Base-by-base conservation (phyloP, 1,140 invertebrate species). In the Mycetomoellerius zeteki region DNA sequence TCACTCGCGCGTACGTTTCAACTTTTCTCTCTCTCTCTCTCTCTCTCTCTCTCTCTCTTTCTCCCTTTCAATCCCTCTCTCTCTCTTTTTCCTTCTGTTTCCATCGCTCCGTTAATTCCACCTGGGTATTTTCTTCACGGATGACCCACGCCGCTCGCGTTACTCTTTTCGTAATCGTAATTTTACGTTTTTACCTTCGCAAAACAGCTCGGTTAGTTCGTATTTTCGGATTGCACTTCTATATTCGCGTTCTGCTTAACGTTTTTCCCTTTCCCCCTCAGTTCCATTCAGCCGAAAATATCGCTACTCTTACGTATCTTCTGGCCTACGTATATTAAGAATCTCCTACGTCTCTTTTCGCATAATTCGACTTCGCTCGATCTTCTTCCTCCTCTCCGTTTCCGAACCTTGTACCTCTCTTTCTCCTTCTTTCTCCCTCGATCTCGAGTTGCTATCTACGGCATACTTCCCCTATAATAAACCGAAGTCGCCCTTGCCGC, bases 381-480 rank as follows among this genome's bases (percentile, higher is more conserved):
- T 30, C 47, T 37, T 27, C 72, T 60, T 58, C 7, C 7, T 60
- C 71, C 64, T 64, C 27, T 60, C 8, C 30, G 62, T 52, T 50
- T 50, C 16, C 85, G 6, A 56, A 37, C 8, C 37, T 7, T 43
- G 10, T 10, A 43, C 24, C 27, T 47, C 47, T 64, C 64, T 37
- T 81, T 73, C 58, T 76, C 27, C 58, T 50, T 37, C 82, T 73
- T 30, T 82, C 33, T 24, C 62, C 24, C 56, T 24, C 64, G 27
- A 54, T 81, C 82, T 69, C 88, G 86, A 80, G 84, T 88, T 84
- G 72, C 77, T 75, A 52, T 80, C 65, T 88, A 88, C 89, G 78
- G 33, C 65, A 58, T 67, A 90, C 90, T 92, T 89, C 89, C 88
- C 78, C 89, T 90, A 88, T 85, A 77, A 65, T 77, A 77, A 77